These are phyloP conservation scores for Lasius platythorax DNA, from an alignment of 2,888 invertebrate genomes.

Conservation along the genomic window DNA sequence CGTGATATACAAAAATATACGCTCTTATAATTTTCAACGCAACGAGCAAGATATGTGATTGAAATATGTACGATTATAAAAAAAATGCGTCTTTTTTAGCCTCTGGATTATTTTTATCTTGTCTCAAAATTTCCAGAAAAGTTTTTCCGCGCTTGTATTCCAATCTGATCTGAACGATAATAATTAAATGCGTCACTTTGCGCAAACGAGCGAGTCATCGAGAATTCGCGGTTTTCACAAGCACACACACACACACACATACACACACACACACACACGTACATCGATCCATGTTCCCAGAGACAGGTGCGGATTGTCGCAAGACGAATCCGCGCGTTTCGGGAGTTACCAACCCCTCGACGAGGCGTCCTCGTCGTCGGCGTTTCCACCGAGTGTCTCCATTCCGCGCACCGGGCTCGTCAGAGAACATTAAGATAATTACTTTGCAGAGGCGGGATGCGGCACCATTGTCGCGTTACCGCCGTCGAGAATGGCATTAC, in stretches of 20 bases:
- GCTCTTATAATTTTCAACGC: not conserved
- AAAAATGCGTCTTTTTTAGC: not conserved
- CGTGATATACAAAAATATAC: not conserved
- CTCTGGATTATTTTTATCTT: not conserved
- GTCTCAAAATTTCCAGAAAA: not conserved
- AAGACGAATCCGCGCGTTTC: conserved; percentile 42
- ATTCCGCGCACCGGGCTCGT: conserved; percentile 72
- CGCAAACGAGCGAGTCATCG: conserved; percentile 31
- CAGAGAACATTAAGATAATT: conserved; percentile 79
- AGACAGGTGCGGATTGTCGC: conserved; percentile 36
- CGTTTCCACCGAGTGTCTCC: conserved; percentile 63
- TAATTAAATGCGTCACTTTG: conserved; percentile 36
- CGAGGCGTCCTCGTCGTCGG: conserved; percentile 19
- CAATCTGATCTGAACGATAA: conserved; percentile 18
- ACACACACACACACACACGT: not conserved
- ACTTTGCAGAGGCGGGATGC: conserved; percentile 77
- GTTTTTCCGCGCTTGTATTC: not conserved
- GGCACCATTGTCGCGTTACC: conserved; percentile 75
- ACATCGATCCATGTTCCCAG: conserved; percentile 37
- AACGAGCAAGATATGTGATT: not conserved
- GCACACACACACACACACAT: too few relatives aligned
- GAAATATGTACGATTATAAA: not conserved
- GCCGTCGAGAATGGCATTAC: conserved; percentile 78
- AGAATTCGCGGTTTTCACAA: conserved; percentile 27
- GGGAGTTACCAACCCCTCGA: conserved; percentile 10